Conservation (phyloP, 2,113 vertebrate genomes). For the Taxidea taxus region DNA sequence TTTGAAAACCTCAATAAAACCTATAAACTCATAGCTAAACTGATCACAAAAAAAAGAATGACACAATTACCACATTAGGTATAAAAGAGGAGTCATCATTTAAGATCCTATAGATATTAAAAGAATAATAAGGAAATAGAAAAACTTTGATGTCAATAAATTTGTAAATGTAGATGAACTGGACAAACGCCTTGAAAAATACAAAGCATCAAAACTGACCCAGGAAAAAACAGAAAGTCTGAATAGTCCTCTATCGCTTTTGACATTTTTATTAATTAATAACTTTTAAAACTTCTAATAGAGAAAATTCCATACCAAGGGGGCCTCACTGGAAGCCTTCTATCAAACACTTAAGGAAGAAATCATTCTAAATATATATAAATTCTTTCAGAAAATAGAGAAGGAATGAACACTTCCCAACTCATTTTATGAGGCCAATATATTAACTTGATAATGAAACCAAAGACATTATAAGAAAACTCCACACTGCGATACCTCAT, state of each 20-base stretch:
- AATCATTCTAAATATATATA: not conserved
- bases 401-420: not conserved
- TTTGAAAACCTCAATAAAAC: not conserved
- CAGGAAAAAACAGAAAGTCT: not conserved
- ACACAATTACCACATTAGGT: not conserved
- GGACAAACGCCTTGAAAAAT: not conserved
- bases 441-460: not conserved
- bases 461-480: not conserved
- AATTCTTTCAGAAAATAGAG: not conserved
- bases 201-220: not conserved
- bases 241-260: not conserved
- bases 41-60: not conserved
- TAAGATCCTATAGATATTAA: not conserved
- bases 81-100: not conserved
- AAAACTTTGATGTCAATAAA: not conserved
- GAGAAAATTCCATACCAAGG: not conserved
- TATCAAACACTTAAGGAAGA: not conserved
- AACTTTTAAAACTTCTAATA: not conserved
- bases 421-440: not conserved
- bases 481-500: not conserved
- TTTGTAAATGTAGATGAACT: not conserved
- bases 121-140: not conserved
- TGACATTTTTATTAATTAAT: not conserved
- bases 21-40: not conserved
- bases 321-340: not conserved